phyloP scores from a whole-genome alignment of 2,888 invertebrate genomes.

The Limnephilus marmoratus region DNA sequence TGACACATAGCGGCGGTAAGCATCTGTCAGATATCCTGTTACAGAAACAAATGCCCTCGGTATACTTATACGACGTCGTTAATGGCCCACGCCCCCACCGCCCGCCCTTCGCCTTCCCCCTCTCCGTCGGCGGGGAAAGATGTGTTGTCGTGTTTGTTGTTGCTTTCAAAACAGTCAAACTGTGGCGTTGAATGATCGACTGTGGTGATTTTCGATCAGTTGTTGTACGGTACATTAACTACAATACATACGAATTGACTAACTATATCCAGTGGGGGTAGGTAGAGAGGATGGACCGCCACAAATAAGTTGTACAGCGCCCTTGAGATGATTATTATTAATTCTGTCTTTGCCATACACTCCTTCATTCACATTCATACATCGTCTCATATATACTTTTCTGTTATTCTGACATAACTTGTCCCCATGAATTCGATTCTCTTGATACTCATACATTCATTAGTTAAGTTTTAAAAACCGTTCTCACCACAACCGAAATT shows the following conservation, averaged over 20 bases:
- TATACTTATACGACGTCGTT: slow-evolving; percentile 65
- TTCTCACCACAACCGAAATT: too few relatives aligned
- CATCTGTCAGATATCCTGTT: slow-evolving; percentile 67
- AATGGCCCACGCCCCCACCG: slow-evolving; percentile 51
- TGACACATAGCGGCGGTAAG: slow-evolving; percentile 50
- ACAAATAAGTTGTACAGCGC: too few relatives aligned
- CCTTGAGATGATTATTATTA: too few relatives aligned
- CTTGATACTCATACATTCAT: too few relatives aligned
- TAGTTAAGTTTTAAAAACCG: too few relatives aligned
- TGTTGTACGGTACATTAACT: background rate
- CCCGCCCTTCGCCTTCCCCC: background rate
- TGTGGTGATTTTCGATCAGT: background rate
- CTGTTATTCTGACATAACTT: too few relatives aligned
- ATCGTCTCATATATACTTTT: too few relatives aligned
- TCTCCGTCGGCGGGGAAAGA: slow-evolving; percentile 10
- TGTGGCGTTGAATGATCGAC: slow-evolving; percentile 40
- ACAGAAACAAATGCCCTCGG: slow-evolving; percentile 70
- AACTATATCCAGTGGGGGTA: background rate
- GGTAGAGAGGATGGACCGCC: too few relatives aligned
- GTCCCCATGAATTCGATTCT: too few relatives aligned
- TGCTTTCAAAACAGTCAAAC: slow-evolving; percentile 38
- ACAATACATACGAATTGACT: background rate
- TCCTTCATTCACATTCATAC: too few relatives aligned
- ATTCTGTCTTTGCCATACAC: too few relatives aligned
- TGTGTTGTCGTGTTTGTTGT: slow-evolving; percentile 31